Evolutionary conservation across 2,113 vertebrate genomes (phyloP).

Genomic region (Electrona antarctica): DNA sequence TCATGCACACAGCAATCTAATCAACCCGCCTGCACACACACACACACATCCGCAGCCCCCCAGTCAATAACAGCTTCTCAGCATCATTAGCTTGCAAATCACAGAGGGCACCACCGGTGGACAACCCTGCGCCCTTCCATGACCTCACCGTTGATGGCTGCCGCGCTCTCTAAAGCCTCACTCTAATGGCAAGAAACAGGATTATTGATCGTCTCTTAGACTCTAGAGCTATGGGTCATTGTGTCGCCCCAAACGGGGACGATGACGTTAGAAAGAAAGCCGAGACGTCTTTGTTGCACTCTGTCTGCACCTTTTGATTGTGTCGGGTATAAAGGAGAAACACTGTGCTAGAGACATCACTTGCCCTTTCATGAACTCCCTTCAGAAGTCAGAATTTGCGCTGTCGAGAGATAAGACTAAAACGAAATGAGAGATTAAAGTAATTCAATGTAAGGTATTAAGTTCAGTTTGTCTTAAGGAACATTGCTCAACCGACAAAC

Average conservation of each 20-base stretch:
- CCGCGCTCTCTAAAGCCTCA: background rate
- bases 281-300: background rate
- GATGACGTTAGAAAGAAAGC: slow-evolving; percentile 2
- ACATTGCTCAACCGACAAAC: background rate
- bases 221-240: slow-evolving; percentile 12
- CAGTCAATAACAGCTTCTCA: slow-evolving; percentile 36
- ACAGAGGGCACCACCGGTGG: slow-evolving; percentile 11
- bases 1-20: slow-evolving; percentile 30
- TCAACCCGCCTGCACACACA: slow-evolving; percentile 25
- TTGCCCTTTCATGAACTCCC: background rate
- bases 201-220: slow-evolving; percentile 33
- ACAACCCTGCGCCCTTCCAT: background rate
- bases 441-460: background rate
- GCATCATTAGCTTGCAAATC: slow-evolving; percentile 59
- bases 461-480: background rate
- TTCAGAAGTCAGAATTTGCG: background rate
- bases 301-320: background rate
- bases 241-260: slow-evolving; percentile 16
- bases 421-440: background rate
- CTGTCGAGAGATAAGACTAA: background rate
- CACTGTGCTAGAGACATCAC: background rate
- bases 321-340: background rate
- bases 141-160: slow-evolving; percentile 11
- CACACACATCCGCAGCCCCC: slow-evolving; percentile 16
- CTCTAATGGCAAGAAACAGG: slow-evolving; percentile 23